Percentiles rank a stretch among this genome's conserved stretches.
These are phyloP conservation scores for Merluccius polli DNA, from an alignment of 2,797 vertebrate genomes.

Conservation along the genomic window DNA sequence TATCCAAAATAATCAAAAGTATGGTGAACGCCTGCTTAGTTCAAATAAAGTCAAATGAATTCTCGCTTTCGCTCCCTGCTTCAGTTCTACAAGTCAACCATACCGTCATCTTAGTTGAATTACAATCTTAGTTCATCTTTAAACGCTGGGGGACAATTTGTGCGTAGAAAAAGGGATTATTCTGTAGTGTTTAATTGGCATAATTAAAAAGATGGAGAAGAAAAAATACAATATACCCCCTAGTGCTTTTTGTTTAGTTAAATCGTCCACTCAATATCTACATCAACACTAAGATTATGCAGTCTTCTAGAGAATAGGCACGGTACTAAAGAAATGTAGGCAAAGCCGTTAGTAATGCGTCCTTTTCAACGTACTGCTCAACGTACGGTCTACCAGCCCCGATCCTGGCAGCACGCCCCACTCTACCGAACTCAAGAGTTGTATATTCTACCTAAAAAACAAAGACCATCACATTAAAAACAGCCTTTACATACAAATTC, in stretches of 20 bases:
- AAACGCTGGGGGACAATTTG: slow-evolving; percentile 46
- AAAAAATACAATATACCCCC: slow-evolving; percentile 42
- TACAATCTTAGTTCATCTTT: slow-evolving; percentile 18
- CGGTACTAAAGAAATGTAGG: slow-evolving; percentile 36
- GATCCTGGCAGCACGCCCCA: slow-evolving; percentile 25
- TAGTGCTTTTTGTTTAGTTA: slow-evolving; percentile 63
- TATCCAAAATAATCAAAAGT: slow-evolving; percentile 53
- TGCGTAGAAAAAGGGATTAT: slow-evolving; percentile 28
- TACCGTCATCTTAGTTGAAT: not conserved
- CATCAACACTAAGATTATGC: slow-evolving; percentile 64
- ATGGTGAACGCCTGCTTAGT: slow-evolving; percentile 50
- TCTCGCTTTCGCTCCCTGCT: slow-evolving; percentile 15
- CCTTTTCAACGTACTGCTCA: slow-evolving; percentile 34
- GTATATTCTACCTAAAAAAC: slow-evolving; percentile 30
- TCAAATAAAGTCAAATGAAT: slow-evolving; percentile 40
- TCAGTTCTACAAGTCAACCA: not conserved
- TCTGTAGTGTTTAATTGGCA: slow-evolving; percentile 41
- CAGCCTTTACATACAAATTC: slow-evolving; percentile 35
- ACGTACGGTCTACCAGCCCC: slow-evolving; percentile 13
- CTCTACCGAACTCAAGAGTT: slow-evolving; percentile 42
- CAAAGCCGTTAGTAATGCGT: slow-evolving; percentile 22
- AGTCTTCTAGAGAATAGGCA: slow-evolving; percentile 56
- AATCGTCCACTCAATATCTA: slow-evolving; percentile 72
- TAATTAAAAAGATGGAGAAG: slow-evolving; percentile 11
- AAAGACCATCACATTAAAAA: slow-evolving; percentile 6